Evolutionary conservation across 2,888 invertebrate species (phyloP), one percentile per base, ranked within the genome.

Genomic region (Cyrtodaria siliqua): DNA sequence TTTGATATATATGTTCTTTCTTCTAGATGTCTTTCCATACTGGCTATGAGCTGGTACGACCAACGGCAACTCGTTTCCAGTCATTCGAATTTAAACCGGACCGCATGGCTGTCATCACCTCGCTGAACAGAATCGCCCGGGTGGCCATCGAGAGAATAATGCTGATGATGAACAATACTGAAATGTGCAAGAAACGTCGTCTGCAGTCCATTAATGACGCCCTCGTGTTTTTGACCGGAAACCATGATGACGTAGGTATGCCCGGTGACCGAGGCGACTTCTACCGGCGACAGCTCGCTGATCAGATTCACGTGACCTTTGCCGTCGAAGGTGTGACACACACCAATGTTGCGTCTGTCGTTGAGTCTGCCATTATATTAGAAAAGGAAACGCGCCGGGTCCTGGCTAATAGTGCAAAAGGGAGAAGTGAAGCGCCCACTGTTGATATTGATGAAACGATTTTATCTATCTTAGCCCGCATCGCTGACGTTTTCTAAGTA

Each of bases 211-310:
- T 89, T 75, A 74, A 84, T 44, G 84, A 89, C 47, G 87, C 86
- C 0, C 64, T 88, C 2, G 52, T 78, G 8, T 88, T 87, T 61
- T 74, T 90, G n/a, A 77, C 72, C 16, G 90, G 90, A 8, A 75
- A 82, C 56, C 89, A 89, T 70, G 88, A 88, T 29, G 90, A 90
- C 52, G 74, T 86, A 1, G 87, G 86, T 6, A 60, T 86, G 50
- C 83, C 82, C 3, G 90, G 90, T 0, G 88, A 90, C 69, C 74
- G 89, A 18, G 90, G 89, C n/a, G 90, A 90, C 66, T 88, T 90
- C 73, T 90, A 89, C 68, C 71, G 87, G 24, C 75, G 90, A n/a
- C 87, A 89, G 64, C 68, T 90, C 52, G 89, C 90, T 2, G 89
- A 89, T 70, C 87, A 90, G 71, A 77, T 90, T n/a, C 87, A 86